Conservation (phyloP, 2,888 invertebrate genomes). For the Caenorhabditis drosophilae region DNA sequence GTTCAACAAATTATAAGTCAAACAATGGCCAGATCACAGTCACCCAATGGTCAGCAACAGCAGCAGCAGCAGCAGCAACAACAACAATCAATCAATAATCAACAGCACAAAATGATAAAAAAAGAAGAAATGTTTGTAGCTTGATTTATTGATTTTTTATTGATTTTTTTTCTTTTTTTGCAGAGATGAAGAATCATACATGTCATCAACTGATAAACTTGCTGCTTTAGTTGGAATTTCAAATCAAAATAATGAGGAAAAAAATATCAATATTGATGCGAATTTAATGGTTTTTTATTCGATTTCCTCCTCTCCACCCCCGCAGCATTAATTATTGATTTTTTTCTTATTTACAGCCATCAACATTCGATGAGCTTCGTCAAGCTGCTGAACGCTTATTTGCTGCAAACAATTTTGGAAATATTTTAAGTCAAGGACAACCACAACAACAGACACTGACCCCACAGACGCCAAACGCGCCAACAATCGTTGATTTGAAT, state of each 20-base stretch:
- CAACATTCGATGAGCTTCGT: conserved; percentile 46
- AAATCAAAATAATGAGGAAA: conserved; percentile 7
- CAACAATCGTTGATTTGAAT: conserved; percentile 41
- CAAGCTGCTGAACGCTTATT: conserved; percentile 39
- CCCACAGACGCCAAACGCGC: conserved; percentile 24
- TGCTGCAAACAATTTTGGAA: conserved; percentile 9
- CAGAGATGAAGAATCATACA: conserved; percentile 39
- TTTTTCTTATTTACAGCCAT: conserved; percentile 9
- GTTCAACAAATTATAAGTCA: conserved; percentile 55
- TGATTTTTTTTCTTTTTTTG: conserved; percentile 1
- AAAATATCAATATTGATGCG: too few species aligned
- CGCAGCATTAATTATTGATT: too few species aligned
- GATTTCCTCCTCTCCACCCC: too few species aligned
- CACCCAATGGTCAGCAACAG: conserved; percentile 1
- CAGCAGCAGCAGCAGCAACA: too few species aligned
- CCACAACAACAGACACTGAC: conserved; percentile 12
- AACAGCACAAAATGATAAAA: too few species aligned
- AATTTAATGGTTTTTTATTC: too few species aligned
- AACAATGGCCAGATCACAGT: conserved; percentile 32
- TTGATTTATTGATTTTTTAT: background rate
- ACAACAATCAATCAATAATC: too few species aligned
- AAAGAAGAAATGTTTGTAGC: background rate
- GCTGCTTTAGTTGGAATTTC: conserved; percentile 55
- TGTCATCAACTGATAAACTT: conserved; percentile 52
- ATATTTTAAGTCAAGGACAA: conserved; percentile 17